Evolutionary conservation across 1,140 invertebrate species (phyloP), one percentile per base, ranked within the genome.

Genomic region (Cydia strobilella): DNA sequence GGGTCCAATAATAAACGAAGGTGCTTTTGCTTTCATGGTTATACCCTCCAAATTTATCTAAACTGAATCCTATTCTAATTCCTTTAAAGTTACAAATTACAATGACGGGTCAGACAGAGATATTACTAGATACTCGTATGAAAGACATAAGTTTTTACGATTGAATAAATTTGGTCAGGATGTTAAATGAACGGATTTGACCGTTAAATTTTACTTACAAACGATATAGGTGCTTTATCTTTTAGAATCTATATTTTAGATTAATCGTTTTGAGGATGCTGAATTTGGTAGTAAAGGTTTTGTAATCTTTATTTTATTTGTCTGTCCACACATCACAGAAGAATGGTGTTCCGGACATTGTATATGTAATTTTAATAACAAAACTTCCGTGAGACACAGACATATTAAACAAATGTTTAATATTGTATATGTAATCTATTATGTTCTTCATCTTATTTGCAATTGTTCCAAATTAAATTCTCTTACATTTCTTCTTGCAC

Each of bases 161-260:
- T 66, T 66, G 63, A 31, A 66, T 66, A 66, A 66, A 66, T 66
- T 66, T 66, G 63, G 27, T 66, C 63, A 66, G 63, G 63, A 66
- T 31, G 25, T 31, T 66, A 31, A 66, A 63, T 63, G 23, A 66
- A 66, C 25, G 63, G 63, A 66, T 63, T 63, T 31, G 63, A 3
- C 3, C 12, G 20, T 66, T 66, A 31, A 66, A 66, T 66, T 66
- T 66, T 35, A 66, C 63, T 66, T 35, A 31, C 27, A 31, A 31
- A 66, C 13, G 25, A 13, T 31, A 66, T 66, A 13, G 63, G 27
- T 66, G 23, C 23, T 27, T 66, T 12, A 66, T 66, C 48, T 51
- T 51, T 51, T 51, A n/a, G 48, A 18, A 51, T 51, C 48, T 45
- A 45, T 3, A 45, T 45, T 15, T 45, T 45, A 45, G 42, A 45